Conservation (phyloP, 2,888 invertebrate species). For the Athetis lepigone region DNA sequence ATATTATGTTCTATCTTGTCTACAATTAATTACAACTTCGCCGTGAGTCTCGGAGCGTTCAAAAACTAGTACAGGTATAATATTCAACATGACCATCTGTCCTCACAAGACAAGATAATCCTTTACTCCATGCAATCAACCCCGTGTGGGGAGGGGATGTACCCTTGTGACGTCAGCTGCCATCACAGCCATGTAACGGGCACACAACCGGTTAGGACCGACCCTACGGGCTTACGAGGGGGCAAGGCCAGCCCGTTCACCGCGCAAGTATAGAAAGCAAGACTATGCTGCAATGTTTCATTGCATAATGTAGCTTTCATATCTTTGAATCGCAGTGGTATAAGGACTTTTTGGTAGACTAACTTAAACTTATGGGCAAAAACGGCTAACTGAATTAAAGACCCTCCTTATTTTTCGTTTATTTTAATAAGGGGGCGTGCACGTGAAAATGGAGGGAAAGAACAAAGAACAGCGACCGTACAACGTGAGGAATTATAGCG, state of each 20-base stretch:
- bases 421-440: not conserved
- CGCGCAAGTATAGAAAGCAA: conserved; percentile 56
- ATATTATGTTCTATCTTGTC: not conserved
- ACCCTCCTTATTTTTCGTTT: no score
- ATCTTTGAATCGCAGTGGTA: conserved; percentile 16
- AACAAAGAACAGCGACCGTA: not conserved
- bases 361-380: not conserved
- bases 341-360: not conserved
- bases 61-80: conserved; percentile 1
- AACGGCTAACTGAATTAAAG: no score
- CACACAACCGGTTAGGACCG: conserved; percentile 63
- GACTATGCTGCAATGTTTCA: conserved; percentile 45
- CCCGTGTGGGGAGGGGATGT: conserved; percentile 49
- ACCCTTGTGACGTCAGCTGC: conserved; percentile 59
- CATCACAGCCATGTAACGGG: conserved; percentile 62
- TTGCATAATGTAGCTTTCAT: conserved; percentile 59
- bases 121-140: conserved; percentile 36
- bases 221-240: conserved; percentile 62
- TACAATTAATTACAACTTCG: not conserved
- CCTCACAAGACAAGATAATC: conserved; percentile 8
- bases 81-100: conserved; percentile 11
- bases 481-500: not conserved
- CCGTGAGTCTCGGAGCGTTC: no score
- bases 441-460: not conserved
- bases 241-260: conserved; percentile 66